phyloP scores from a whole-genome alignment of 2,113 vertebrate genomes.

The Phycodurus eques region DNA sequence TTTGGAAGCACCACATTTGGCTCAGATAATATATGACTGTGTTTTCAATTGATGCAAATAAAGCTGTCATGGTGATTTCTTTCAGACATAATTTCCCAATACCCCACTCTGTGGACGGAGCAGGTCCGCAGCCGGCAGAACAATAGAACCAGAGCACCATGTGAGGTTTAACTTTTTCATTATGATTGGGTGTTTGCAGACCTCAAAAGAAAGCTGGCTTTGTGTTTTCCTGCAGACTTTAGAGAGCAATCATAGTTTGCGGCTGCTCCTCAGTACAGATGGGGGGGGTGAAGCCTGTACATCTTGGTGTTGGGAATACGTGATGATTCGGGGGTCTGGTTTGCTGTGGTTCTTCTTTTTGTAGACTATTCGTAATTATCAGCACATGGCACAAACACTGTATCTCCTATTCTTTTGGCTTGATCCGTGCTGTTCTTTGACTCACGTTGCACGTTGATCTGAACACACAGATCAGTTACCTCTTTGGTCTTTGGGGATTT shows the following conservation, averaged over 20 bases:
- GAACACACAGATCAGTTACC: conserved; percentile 42
- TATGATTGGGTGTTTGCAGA: conserved; percentile 44
- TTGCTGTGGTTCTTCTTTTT: conserved; percentile 49
- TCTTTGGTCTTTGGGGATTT: conserved; percentile 37
- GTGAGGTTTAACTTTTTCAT: conserved; percentile 72
- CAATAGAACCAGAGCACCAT: conserved; percentile 88
- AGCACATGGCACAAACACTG: conserved; percentile 59
- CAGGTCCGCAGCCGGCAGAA: conserved; percentile 95
- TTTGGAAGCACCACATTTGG: conserved; percentile 44
- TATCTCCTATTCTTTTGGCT: conserved; percentile 43
- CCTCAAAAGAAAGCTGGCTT: conserved; percentile 40
- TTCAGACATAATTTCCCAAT: conserved; percentile 88
- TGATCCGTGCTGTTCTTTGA: conserved; percentile 24
- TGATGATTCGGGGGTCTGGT: conserved; percentile 48
- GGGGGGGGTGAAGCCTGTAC: conserved; percentile 46
- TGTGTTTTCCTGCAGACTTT: conserved; percentile 47
- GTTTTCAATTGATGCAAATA: conserved; percentile 43
- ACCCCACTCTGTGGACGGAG: conserved; percentile 92
- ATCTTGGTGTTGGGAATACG: conserved; percentile 53
- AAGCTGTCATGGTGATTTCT: conserved; percentile 40
- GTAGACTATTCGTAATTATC: conserved; percentile 57
- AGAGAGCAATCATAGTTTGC: conserved; percentile 56
- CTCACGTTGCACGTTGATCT: conserved; percentile 39
- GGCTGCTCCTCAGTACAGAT: conserved; percentile 58
- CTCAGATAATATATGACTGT: conserved; percentile 28